Conservation (phyloP, 2,797 vertebrate genomes). For the Rachycentron canadum region DNA sequence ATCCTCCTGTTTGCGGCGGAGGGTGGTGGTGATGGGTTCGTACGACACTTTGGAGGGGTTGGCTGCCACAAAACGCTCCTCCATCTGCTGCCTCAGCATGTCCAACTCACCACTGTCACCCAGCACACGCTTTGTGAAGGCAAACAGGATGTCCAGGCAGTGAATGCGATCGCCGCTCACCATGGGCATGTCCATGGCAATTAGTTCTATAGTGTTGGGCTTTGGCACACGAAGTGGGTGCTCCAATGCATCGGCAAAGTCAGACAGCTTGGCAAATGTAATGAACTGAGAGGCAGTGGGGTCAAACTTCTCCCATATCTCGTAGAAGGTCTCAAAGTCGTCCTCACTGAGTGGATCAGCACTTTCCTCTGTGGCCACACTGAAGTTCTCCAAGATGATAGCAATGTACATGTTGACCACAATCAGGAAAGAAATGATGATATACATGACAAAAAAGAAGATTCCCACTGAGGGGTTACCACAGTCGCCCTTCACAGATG, state of each 20-base stretch:
- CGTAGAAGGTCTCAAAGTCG: slow-evolving; percentile 99
- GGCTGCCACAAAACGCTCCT: slow-evolving; percentile 97
- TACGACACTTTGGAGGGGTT: slow-evolving; percentile 99
- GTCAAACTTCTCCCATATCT: slow-evolving; percentile 99
- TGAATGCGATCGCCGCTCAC: slow-evolving; percentile 99
- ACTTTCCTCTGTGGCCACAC: slow-evolving; percentile 98
- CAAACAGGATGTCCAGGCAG: slow-evolving; percentile 98
- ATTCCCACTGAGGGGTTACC: slow-evolving; percentile 99
- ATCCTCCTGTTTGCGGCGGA: slow-evolving; percentile 97
- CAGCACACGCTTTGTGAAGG: slow-evolving; percentile 98
- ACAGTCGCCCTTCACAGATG: slow-evolving; percentile 94
- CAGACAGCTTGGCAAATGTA: slow-evolving; percentile 95
- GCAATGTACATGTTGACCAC: slow-evolving; percentile 99
- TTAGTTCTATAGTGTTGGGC: slow-evolving; percentile 99
- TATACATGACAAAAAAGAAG: slow-evolving; percentile 99
- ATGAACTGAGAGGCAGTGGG: slow-evolving; percentile 99
- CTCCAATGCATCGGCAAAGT: slow-evolving; percentile 97
- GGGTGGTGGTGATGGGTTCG: slow-evolving; percentile 99
- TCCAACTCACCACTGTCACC: slow-evolving; percentile 99
- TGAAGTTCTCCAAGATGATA: slow-evolving; percentile 99
- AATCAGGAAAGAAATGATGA: slow-evolving; percentile 99
- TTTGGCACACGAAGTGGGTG: slow-evolving; percentile 97
- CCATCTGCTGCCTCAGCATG: slow-evolving; percentile 98
- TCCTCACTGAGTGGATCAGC: slow-evolving; percentile 98
- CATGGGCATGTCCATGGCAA: slow-evolving; percentile 99